Percentiles rank a stretch among this genome's conserved stretches.
phyloP scores from a whole-genome alignment of 2,888 invertebrate genomes.

The Pheosia gnoma region DNA sequence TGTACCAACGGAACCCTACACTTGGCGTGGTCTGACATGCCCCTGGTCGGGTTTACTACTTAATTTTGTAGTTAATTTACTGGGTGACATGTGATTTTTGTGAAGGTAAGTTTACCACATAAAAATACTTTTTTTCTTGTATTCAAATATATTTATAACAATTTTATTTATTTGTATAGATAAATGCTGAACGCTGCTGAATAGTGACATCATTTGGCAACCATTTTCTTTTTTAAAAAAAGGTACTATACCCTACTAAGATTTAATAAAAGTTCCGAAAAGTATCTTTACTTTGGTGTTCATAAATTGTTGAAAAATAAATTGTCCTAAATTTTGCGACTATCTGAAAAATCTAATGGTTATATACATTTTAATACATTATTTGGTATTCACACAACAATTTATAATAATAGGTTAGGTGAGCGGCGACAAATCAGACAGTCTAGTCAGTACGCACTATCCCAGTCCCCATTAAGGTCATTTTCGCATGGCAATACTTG shows the following conservation, averaged over 20 bases:
- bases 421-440: not conserved
- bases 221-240: conserved; percentile 38
- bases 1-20: too few relatives aligned
- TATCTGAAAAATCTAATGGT: conserved; percentile 41
- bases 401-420: not conserved
- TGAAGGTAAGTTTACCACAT: too few relatives aligned
- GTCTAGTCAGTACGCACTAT: too few relatives aligned
- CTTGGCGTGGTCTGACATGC: too few relatives aligned
- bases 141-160: too few relatives aligned
- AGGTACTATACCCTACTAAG: conserved; percentile 39
- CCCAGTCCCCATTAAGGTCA: too few relatives aligned
- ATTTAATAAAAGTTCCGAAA: conserved; percentile 50
- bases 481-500: too few relatives aligned
- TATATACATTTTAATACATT: conserved; percentile 35
- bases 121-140: too few relatives aligned
- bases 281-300: conserved; percentile 35
- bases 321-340: conserved; percentile 24
- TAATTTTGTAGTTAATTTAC: too few relatives aligned
- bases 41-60: too few relatives aligned
- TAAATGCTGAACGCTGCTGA: conserved; percentile 10
- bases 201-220: conserved; percentile 52
- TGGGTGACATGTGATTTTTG: too few relatives aligned
- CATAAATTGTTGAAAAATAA: conserved; percentile 45
- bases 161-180: too few relatives aligned
- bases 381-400: conserved; percentile 11